phyloP scores from a whole-genome alignment of 2,888 invertebrate genomes.

The Andrena bicolor region DNA sequence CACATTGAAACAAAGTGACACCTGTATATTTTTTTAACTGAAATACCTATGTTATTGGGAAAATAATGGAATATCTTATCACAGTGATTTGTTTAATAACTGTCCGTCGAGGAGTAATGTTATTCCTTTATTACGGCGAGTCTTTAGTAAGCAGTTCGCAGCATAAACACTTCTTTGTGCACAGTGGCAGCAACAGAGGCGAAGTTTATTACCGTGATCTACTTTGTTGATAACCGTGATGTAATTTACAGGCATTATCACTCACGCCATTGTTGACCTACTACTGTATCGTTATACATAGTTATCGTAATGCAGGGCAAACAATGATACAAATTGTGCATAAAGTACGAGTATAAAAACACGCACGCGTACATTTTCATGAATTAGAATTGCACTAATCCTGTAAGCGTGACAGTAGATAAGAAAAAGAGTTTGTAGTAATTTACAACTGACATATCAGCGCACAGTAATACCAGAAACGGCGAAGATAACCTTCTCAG shows the following conservation, averaged over 20 bases:
- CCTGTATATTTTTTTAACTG: no score
- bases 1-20: neutral
- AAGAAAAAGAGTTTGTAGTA: neutral
- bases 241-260: slow-evolving; percentile 24
- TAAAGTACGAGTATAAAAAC: neutral
- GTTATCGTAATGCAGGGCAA: neutral
- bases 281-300: slow-evolving; percentile 1
- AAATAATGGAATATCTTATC: no score
- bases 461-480: slow-evolving; percentile 13
- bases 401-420: neutral
- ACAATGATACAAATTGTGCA: slow-evolving; percentile 8
- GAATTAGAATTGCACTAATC: neutral
- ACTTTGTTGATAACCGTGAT: slow-evolving; percentile 24
- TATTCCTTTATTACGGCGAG: no score
- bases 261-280: slow-evolving; percentile 4
- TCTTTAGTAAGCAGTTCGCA: neutral
- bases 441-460: slow-evolving; percentile 23
- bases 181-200: neutral
- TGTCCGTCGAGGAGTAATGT: no score
- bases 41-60: no score
- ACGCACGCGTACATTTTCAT: neutral
- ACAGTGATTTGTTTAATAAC: no score
- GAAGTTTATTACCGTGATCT: slow-evolving; percentile 12
- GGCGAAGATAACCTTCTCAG: slow-evolving; percentile 21
- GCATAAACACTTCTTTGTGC: neutral